phyloP scores from a whole-genome alignment of 2,797 vertebrate genomes.

The Lagocephalus sceleratus region DNA sequence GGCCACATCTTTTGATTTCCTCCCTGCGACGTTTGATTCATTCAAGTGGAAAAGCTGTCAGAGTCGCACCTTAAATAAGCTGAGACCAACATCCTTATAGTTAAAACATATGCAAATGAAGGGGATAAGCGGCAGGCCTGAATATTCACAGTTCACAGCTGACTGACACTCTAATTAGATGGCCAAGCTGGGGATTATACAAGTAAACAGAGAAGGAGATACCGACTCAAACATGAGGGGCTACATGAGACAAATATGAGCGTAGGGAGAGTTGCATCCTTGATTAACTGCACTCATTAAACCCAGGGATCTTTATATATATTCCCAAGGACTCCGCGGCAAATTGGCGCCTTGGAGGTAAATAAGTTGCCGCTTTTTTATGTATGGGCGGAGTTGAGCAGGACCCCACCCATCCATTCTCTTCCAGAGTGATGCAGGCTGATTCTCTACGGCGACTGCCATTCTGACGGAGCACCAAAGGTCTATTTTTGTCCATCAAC shows the following conservation, averaged over 20 bases:
- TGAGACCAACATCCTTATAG: conserved; percentile 31
- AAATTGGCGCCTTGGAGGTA: conserved; percentile 62
- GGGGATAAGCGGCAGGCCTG: conserved; percentile 51
- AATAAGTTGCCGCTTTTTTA: conserved; percentile 64
- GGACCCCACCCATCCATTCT: conserved; percentile 28
- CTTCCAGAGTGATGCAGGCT: conserved; percentile 9
- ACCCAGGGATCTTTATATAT: conserved; percentile 49
- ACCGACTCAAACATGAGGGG: conserved; percentile 47
- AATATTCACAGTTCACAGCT: conserved; percentile 42
- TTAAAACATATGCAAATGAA: conserved; percentile 60
- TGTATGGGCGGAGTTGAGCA: conserved; percentile 46
- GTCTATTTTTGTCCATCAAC: conserved; percentile 7
- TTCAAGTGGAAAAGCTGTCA: conserved; percentile 50
- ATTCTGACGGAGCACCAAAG: conserved; percentile 15
- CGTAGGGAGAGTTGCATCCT: conserved; percentile 24
- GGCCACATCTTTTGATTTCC: conserved; percentile 11
- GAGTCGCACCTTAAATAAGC: conserved; percentile 47
- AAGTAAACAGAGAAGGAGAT: conserved; percentile 46
- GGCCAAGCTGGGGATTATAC: conserved; percentile 45
- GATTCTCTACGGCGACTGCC: conserved; percentile 6
- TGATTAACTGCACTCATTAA: conserved; percentile 60
- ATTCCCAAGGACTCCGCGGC: conserved; percentile 39
- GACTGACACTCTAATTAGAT: conserved; percentile 64
- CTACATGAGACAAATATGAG: conserved; percentile 46
- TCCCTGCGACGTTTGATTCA: conserved; percentile 41